Percentiles rank a stretch among this genome's conserved stretches.
These are phyloP conservation scores for Pachyrhynchus sulphureomaculatus DNA, from an alignment of 1,140 invertebrate species.

Conservation along the genomic window DNA sequence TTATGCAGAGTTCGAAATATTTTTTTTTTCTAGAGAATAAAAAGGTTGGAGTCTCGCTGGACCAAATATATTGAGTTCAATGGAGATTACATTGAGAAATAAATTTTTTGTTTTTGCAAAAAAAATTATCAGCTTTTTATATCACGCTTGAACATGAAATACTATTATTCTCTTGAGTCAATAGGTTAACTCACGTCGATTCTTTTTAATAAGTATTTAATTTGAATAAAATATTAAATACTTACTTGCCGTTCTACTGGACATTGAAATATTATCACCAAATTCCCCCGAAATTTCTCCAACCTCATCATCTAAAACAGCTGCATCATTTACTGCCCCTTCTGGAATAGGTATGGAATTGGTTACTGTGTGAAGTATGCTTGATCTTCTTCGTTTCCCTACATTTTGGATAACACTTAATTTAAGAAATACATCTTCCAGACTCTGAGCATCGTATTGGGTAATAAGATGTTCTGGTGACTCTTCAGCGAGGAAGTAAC, in stretches of 20 bases:
- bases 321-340: conserved; percentile 56
- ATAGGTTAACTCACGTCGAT: no score
- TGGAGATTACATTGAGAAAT: no score
- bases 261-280: conserved; percentile 78
- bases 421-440: conserved; percentile 93
- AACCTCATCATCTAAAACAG: conserved; percentile 62
- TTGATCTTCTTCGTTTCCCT: conserved; percentile 74
- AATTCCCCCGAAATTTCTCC: conserved; percentile 83
- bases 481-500: conserved; percentile 87
- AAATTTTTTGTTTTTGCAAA: no score
- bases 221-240: no score
- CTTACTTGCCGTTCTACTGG: conserved; percentile 60
- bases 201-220: no score
- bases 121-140: no score
- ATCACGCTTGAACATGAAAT: no score
- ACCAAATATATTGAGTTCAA: no score
- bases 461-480: conserved; percentile 77
- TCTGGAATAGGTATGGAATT: conserved; percentile 62
- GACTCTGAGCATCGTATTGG: conserved; percentile 73
- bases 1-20: no score
- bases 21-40: no score
- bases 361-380: conserved; percentile 73
- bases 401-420: conserved; percentile 80
- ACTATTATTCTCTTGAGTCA: no score
- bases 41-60: no score